Conservation (phyloP, 1,140 invertebrate genomes). For the Atta colombica region DNA sequence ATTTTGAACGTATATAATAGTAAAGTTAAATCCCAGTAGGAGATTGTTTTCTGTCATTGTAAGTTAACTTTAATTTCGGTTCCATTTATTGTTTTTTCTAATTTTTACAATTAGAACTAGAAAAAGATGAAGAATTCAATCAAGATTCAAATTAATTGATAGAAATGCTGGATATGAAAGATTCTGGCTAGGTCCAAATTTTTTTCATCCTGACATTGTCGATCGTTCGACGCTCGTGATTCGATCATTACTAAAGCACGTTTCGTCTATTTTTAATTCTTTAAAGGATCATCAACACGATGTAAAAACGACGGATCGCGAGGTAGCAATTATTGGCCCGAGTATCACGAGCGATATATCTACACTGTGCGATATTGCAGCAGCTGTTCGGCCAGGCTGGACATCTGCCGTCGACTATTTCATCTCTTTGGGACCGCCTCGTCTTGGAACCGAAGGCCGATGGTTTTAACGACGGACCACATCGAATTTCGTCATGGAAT, state of each 20-base stretch:
- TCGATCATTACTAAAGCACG: neutral
- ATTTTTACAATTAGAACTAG: too few species aligned
- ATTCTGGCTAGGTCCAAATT: too few species aligned
- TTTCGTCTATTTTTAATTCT: neutral
- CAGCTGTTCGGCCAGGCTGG: constrained; percentile 24
- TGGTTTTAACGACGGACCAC: neutral
- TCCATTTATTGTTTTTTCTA: too few species aligned
- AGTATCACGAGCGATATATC: constrained; percentile 5
- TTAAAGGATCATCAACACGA: neutral
- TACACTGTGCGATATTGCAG: constrained; percentile 13
- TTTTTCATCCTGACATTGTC: neutral
- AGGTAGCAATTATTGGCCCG: neutral
- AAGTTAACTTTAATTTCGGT: too few species aligned
- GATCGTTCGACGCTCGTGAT: neutral
- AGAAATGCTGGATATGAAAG: too few species aligned
- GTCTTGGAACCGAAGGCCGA: neutral
- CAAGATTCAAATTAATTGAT: too few species aligned
- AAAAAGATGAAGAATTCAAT: too few species aligned
- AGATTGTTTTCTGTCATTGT: too few species aligned
- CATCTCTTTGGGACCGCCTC: constrained; percentile 31
- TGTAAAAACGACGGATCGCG: neutral
- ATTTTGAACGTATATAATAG: too few species aligned
- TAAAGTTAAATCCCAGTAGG: too few species aligned
- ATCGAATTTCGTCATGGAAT: neutral
- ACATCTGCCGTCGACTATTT: constrained; percentile 54